Evolutionary conservation across 2,888 invertebrate genomes (phyloP), one percentile per base, ranked within the genome.

Genomic region (Drosophila crucigera): DNA sequence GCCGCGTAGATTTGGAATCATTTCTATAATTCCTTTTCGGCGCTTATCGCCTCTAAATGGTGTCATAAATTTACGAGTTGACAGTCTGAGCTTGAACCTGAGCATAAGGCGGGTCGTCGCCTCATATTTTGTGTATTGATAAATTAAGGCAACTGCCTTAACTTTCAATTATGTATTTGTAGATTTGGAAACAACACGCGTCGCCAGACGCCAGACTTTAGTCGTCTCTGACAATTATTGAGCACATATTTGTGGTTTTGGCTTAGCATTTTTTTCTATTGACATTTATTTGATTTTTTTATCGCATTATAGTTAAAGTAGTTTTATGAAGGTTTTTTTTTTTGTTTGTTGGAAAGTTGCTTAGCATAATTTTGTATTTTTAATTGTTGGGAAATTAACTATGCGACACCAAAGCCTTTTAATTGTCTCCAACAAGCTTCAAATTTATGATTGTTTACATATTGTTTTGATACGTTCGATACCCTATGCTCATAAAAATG

Each of bases 1-100:
- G 61, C 54, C 41, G 61, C 43, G n/a, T 59, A n/a, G 66, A 64
- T 41, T 61, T 50, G 30, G 31, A 73, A 66, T 68, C 60, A 28
- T 25, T 50, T 28, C 10, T 19, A 7, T 19, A 47, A 16, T 50
- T 30, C 39, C 73, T 65, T 73, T 66, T 31, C 37, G 6, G 0
- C 35, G 64, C 77, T 90, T 88, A 88, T 87, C 89, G 72, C 73
- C 73, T 49, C 52, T 63, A 76, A 84, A 82, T 69, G 80, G 61
- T 73, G 76, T 72, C 82, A 85, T 87, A 85, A 90, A 89, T 90
- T 82, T 60, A 47, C n/a, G 14, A 61, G 56, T 64, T 79, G 75
- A 70, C 73, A 63, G 39, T 65, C 72, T 85, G 79, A 76, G 88
- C 86, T 87, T 87, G 88, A 86, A 84, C 88, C 89, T 69, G 62